Evolutionary conservation across 2,113 vertebrate species (phyloP).

Genomic region (Mola mola): DNA sequence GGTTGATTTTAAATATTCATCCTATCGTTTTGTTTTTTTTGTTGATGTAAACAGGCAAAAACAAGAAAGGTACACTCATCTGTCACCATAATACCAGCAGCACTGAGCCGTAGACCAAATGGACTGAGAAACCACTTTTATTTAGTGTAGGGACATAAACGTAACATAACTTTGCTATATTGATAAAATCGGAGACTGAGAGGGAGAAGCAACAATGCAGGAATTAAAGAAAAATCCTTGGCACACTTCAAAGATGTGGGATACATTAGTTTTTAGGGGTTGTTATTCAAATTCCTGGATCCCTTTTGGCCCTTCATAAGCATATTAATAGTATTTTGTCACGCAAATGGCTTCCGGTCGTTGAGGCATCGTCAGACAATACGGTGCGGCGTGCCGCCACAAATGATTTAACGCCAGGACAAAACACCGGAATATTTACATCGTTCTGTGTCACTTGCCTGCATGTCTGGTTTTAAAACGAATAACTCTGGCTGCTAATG

Average conservation of each 20-base stretch:
- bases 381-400: slow-evolving; percentile 47
- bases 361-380: slow-evolving; percentile 66
- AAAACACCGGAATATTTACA: slow-evolving; percentile 55
- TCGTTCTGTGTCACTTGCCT: slow-evolving; percentile 41
- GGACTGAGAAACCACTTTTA: too few species aligned
- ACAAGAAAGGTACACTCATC: too few species aligned
- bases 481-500: too few species aligned
- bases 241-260: slow-evolving; percentile 65
- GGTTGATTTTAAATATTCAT: too few species aligned
- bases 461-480: slow-evolving; percentile 11
- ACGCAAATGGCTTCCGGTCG: slow-evolving; percentile 67
- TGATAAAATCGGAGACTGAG: slow-evolving; percentile 8
- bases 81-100: too few species aligned
- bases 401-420: slow-evolving; percentile 61
- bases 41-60: too few species aligned
- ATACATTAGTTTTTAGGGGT: slow-evolving; percentile 62
- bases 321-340: slow-evolving; percentile 74
- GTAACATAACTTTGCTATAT: slow-evolving; percentile 13
- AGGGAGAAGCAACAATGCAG: slow-evolving; percentile 33
- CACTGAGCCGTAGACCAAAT: too few species aligned
- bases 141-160: background rate
- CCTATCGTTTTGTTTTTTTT: too few species aligned
- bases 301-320: slow-evolving; percentile 70
- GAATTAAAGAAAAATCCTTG: slow-evolving; percentile 21
- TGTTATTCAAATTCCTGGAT: slow-evolving; percentile 69